A percentile compares a stretch with the other conserved stretches of the same genome.
Conservation (phyloP, 1,140 invertebrate species). For the Battus philenor region DNA sequence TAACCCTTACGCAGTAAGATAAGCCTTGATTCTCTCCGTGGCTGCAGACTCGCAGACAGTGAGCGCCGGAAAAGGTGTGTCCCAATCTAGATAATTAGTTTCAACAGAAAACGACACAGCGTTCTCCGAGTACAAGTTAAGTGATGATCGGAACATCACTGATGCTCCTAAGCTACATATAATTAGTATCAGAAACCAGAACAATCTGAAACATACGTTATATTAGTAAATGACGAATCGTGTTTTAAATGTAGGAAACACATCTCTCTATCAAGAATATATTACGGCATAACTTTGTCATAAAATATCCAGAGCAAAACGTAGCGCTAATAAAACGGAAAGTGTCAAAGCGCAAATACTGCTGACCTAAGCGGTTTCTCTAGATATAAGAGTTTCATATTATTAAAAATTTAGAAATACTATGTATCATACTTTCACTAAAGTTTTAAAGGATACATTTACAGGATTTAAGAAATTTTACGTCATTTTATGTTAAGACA, state of each 20-base stretch:
- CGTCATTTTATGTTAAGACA: no score
- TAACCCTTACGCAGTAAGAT: slow-evolving; percentile 38
- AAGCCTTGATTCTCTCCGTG: slow-evolving; percentile 65
- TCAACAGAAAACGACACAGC: slow-evolving; percentile 70
- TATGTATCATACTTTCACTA: no score
- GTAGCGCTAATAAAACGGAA: no score
- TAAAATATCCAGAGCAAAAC: no score
- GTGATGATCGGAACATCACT: slow-evolving; percentile 30
- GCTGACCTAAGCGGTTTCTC: background rate
- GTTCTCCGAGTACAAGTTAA: slow-evolving; percentile 34
- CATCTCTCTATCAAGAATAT: no score
- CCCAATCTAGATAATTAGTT: slow-evolving; percentile 81
- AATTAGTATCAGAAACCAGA: slow-evolving; percentile 40
- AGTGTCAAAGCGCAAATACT: background rate
- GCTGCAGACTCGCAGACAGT: slow-evolving; percentile 78
- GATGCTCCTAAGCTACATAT: slow-evolving; percentile 32
- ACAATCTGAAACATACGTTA: slow-evolving; percentile 32
- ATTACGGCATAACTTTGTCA: no score
- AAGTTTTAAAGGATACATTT: no score
- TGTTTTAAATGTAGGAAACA: no score
- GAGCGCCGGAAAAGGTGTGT: slow-evolving; percentile 80
- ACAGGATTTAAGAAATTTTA: no score
- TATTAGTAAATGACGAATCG: background rate
- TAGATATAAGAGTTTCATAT: no score
- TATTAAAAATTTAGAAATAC: no score